Percentiles rank a stretch among this genome's conserved stretches.
Evolutionary conservation across 2,888 invertebrate genomes (phyloP).

Genomic region (Physocephala rufipes): DNA sequence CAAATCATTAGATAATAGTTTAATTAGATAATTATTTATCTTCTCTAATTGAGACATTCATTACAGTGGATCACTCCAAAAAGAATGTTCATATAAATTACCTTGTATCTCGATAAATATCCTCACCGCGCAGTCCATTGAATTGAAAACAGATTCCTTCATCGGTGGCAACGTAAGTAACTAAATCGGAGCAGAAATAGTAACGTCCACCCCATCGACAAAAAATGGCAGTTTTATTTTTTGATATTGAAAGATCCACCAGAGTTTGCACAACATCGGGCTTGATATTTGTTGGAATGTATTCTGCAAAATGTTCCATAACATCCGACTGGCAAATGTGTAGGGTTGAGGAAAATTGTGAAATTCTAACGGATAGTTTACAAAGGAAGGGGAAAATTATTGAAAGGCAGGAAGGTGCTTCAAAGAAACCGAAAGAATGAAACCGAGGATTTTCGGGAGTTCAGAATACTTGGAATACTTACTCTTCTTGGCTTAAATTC

Average conservation of each 20-base stretch:
- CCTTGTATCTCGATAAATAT: conserved; percentile 57
- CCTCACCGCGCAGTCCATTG: conserved; percentile 57
- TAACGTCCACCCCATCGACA: conserved; percentile 61
- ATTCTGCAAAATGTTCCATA: conserved; percentile 49
- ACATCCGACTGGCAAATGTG: conserved; percentile 62
- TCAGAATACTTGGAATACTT: conserved; percentile 33
- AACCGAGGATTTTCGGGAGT: background rate
- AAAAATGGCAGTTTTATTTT: conserved; percentile 59
- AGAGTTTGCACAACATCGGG: conserved; percentile 52
- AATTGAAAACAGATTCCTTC: conserved; percentile 64
- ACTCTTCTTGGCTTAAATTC: conserved; percentile 48
- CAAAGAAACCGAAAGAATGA: too few relatives aligned
- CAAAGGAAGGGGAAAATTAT: background rate
- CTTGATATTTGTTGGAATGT: conserved; percentile 47
- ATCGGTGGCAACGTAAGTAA: conserved; percentile 61
- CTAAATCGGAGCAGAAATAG: conserved; percentile 59
- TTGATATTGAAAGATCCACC: conserved; percentile 55
- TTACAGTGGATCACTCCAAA: too few relatives aligned
- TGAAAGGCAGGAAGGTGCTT: background rate
- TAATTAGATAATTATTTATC: background rate
- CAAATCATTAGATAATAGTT: background rate
- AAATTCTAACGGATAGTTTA: conserved; percentile 37
- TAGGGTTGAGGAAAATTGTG: conserved; percentile 56
- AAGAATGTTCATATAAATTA: conserved; percentile 7
- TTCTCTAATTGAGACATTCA: too few relatives aligned